Conservation (phyloP, 2,113 vertebrate genomes). For the Bos indicus region DNA sequence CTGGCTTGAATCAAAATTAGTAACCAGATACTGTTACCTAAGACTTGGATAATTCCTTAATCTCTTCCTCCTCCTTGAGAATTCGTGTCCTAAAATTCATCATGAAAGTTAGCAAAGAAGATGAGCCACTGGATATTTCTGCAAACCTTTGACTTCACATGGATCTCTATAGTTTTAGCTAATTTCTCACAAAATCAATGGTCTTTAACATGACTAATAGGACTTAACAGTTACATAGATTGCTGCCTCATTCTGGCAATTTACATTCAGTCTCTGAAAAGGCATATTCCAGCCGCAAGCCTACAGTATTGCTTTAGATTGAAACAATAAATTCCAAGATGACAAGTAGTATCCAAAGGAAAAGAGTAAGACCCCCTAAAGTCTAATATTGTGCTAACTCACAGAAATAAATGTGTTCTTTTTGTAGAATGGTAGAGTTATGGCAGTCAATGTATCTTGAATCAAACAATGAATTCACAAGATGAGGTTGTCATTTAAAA, state of each 20-base stretch:
- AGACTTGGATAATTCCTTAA: neutral
- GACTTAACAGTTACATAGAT: slow-evolving; percentile 39
- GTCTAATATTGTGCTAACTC: slow-evolving; percentile 33
- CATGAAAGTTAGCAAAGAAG: neutral
- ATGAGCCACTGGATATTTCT: slow-evolving; percentile 36
- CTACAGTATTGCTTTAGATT: neutral
- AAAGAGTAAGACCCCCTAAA: slow-evolving; percentile 35
- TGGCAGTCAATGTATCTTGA: neutral
- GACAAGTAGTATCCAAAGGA: slow-evolving; percentile 20
- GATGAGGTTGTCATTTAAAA: neutral
- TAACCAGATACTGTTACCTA: neutral
- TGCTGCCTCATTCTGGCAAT: neutral
- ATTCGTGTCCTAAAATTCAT: slow-evolving; percentile 39
- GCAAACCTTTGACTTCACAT: slow-evolving; percentile 22
- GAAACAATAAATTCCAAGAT: slow-evolving; percentile 41
- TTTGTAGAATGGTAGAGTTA: neutral
- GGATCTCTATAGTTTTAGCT: slow-evolving; percentile 1
- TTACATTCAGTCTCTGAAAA: slow-evolving; percentile 40
- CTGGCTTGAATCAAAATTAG: slow-evolving; percentile 34
- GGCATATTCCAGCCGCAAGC: slow-evolving; percentile 1
- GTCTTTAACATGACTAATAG: slow-evolving; percentile 54
- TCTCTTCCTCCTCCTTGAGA: slow-evolving; percentile 39
- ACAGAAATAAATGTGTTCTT: neutral
- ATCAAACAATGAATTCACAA: slow-evolving; percentile 17
- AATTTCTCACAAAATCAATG: slow-evolving; percentile 59